Base-by-base conservation (phyloP, 2,797 vertebrate genomes). In the Xiphorhynchus erythropygius region DNA sequence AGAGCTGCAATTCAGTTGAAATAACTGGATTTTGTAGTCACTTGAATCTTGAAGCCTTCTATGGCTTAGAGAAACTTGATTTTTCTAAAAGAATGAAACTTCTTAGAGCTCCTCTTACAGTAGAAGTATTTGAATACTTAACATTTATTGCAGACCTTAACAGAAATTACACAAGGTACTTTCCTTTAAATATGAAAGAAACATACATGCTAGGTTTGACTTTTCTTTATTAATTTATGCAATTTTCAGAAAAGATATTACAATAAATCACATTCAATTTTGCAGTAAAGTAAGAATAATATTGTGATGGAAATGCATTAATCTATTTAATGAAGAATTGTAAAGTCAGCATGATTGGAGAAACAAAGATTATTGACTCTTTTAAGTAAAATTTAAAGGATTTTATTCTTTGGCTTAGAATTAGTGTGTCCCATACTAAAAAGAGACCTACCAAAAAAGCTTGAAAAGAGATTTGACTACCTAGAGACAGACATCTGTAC, bases 241-340 rank as follows among this genome's bases (percentile, higher is more conserved):
- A 76, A 30, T 85, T 96, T 95, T 89, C 55, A 63, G 56, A 89
- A 78, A 57, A 91, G 37, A 68, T 17, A 79, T 44, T 44, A 44
- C 44, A 44, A 44, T 21, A 69, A 89, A n/a, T 73, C 41, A 69
- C 4, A 1, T 92, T 89, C 92, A 91, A 87, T 89, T 96, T 95
- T 35, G 46, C 73, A 86, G 57, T 91, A 88, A 90, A 93, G n/a
- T 63, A 93, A 93, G 60, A 95, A 94, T 71, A 97, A 88, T 46
- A 77, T 41, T 56, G 49, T 91, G 64, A 90, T 88, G 49, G 56
- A 92, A 96, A 93, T 33, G 18, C 53, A 93, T 92, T 70, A 44
- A 92, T 90, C 91, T 95, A 53, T 84, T 92, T 87, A 96, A 92
- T 82, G 73, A 78, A 91, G 68, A 52, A 93, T 7, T 89, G 56